Conservation (phyloP, 1,140 invertebrate genomes). For the Ostrea edulis region DNA sequence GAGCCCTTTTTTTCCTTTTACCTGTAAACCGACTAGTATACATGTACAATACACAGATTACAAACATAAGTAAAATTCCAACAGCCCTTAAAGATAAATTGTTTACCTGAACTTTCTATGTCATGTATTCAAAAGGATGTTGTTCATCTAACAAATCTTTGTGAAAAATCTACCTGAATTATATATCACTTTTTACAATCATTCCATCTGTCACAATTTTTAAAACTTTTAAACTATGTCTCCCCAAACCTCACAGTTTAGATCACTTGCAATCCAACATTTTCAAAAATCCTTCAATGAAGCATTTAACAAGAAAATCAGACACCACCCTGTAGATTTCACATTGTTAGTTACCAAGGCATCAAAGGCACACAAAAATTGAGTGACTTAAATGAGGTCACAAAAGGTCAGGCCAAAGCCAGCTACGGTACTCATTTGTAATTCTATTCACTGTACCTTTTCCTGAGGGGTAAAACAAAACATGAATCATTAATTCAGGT, state of each 20-base stretch:
- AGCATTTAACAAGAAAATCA: not conserved
- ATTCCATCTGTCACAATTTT: not conserved
- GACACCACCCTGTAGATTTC: not conserved
- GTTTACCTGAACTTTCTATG: conserved; percentile 20
- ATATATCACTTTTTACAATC: not conserved
- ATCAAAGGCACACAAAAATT: conserved; percentile 11
- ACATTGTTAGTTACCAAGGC: not conserved
- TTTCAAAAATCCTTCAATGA: not conserved
- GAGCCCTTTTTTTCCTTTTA: not conserved
- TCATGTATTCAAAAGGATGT: not conserved
- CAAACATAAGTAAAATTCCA: conserved; percentile 18
- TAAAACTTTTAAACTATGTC: not conserved
- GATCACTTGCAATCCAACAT: not conserved
- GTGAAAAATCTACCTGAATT: not conserved
- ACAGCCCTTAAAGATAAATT: not conserved
- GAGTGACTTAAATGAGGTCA: not conserved
- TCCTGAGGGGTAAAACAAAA: conserved; percentile 20
- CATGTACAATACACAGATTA: conserved; percentile 35
- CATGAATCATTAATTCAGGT: conserved; percentile 25
- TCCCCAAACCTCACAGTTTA: not conserved
- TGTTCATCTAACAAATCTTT: not conserved
- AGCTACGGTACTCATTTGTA: conserved; percentile 20
- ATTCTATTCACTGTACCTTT: conserved; percentile 1
- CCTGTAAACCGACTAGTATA: not conserved
- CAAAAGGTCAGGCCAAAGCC: not conserved